Evolutionary conservation across 2,113 vertebrate genomes (phyloP).

Genomic region (Psilopogon haemacephalus): DNA sequence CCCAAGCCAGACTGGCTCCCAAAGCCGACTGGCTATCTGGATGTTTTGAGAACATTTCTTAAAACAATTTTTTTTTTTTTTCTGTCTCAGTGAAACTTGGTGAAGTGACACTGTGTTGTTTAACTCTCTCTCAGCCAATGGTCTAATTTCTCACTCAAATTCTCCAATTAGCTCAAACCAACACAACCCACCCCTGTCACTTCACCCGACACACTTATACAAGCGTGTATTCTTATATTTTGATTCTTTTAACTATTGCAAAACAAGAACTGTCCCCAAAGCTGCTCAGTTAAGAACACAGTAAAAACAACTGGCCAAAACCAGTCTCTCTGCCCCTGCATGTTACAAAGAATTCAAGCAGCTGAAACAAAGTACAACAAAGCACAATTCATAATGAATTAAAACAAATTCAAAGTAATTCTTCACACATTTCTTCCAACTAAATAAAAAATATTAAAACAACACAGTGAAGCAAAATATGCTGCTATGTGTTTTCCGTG

Average conservation of each 20-base stretch:
- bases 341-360: neutral
- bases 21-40: too few species aligned
- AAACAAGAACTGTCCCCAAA: neutral
- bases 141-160: too few species aligned
- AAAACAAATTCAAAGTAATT: neutral
- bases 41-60: too few species aligned
- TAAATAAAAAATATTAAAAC: neutral
- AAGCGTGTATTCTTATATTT: neutral
- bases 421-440: neutral
- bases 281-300: neutral
- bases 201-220: too few species aligned
- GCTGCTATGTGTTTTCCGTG: neutral
- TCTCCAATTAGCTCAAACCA: too few species aligned
- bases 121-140: too few species aligned
- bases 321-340: neutral
- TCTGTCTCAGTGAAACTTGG: too few species aligned
- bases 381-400: neutral
- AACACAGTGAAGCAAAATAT: neutral
- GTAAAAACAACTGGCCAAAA: neutral
- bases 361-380: neutral
- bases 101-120: too few species aligned
- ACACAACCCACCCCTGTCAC: too few species aligned
- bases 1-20: too few species aligned
- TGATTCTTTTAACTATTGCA: neutral
- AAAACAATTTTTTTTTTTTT: too few species aligned